Base-by-base conservation (phyloP, 2,113 vertebrate species). In the Coryphaenoides rupestris region DNA sequence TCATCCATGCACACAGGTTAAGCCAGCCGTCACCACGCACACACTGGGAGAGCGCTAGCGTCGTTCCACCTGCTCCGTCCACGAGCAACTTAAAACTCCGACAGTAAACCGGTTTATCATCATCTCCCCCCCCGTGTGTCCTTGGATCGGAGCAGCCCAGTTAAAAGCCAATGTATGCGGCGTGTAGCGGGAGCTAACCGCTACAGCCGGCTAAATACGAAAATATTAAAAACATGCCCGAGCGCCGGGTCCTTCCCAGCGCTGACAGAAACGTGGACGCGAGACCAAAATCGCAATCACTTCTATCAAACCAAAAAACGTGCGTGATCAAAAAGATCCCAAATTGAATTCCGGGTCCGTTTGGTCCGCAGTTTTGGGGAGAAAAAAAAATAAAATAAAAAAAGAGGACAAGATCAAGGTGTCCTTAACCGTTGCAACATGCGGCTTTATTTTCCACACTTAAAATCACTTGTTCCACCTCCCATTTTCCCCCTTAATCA, bases 291-390 rank as follows among this genome's bases (percentile, higher is more conserved):
- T 12, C 53, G 26, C 47, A 63, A 58, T 13, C 54, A 67, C 58
- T 68, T 54, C 1, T 47, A 59, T 58, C 62, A 76, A 74, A 73
- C 45, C 59, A 15, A 23, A 15, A 23, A 55, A 55, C 14, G 19
- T 49, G 12, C 57, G 21, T 19, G 73, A 83, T 82, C 69, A 76
- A 75, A 50, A 79, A 68, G 60, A 33, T 60, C 16, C 64, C 61
- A 12, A 74, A 62, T 21, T 70, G 53, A 64, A 53, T 65, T 45
- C 58, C 15, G 28, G 60, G 33, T 63, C 23, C 28, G 21, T 63
- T 72, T 28, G 45, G 3, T 13, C 59, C 23, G 19, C 23, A 24
- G 46, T 55, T 69, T 72, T 24, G 15, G 40, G 40, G 40, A 13
- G 40, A 5, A 6, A 5, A 78, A 58, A 55, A 62, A 10, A 40